Base-by-base conservation (phyloP, 2,797 vertebrate species). In the Sorex maritimensis region DNA sequence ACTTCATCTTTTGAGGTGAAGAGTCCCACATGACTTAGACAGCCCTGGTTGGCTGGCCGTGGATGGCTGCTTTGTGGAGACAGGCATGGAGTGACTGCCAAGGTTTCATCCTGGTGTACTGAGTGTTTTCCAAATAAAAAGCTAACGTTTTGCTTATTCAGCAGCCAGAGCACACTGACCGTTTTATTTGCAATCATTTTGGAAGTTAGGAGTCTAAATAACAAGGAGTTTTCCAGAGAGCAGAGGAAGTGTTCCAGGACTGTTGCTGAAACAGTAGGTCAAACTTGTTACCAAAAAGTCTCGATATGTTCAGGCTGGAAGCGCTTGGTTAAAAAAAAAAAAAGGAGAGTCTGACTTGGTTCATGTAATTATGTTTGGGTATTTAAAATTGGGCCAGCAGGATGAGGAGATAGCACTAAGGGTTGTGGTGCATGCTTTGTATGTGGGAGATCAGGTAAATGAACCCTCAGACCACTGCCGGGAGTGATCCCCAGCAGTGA, bases 111-210 rank as follows among this genome's bases (percentile, higher is more conserved):
- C 81, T 90, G 34, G 72, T 17, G 4, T 74, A 28, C 28, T 90
- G 74, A 84, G 28, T 58, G 15, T 68, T 96, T 96, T 96, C 61
- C 88, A 95, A 86, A 92, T 86, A 85, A 38, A 88, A 69, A 78
- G 41, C 85, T 63, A 87, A 72, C 86, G 63, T 86, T 49, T 65
- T 91, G 79, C 92, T 95, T 92, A 69, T 93, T 97, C 78, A 95
- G 0, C 73, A 95, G n/a, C 61, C 85, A 71, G 9, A 30, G 13
- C 86, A 65, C 73, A 74, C 26, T 86, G 23, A 34, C 88, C 77
- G 8, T 94, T 52, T 55, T 90, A 81, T 44, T 96, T 88, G 4
- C 28, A 1, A 92, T 58, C 79, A 8, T 84, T 61, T 46, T 93
- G 74, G 69, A 89, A 95, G 1, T 90, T 97, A 34, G 19, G 68